Evolutionary conservation across 2,797 vertebrate genomes (phyloP).

Genomic region (Coracias cyanogaster): DNA sequence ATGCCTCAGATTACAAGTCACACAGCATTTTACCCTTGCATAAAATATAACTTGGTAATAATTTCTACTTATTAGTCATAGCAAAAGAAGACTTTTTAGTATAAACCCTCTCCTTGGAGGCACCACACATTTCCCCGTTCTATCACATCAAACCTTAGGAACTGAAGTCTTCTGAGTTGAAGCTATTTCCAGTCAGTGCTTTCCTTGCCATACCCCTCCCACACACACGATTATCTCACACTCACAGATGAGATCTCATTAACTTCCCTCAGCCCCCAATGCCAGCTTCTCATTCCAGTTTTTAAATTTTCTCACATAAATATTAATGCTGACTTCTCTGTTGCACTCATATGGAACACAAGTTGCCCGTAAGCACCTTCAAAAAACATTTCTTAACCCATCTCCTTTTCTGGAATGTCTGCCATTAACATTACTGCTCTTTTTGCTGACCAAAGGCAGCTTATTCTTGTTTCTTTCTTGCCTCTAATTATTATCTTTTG

Average conservation of each 20-base stretch:
- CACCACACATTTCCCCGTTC: not conserved
- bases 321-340: slow-evolving; percentile 17
- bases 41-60: not conserved
- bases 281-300: not conserved
- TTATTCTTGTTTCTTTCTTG: not conserved
- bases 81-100: not conserved
- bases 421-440: not conserved
- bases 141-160: not conserved
- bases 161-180: not conserved
- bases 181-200: not conserved
- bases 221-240: not conserved
- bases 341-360: not conserved
- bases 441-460: not conserved
- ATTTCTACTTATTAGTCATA: slow-evolving; percentile 17
- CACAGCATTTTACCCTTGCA: not conserved
- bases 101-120: not conserved
- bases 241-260: slow-evolving; percentile 23
- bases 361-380: not conserved
- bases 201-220: not conserved
- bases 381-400: not conserved
- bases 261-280: not conserved
- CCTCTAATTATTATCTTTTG: not conserved
- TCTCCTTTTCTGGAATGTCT: not conserved
- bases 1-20: not conserved
- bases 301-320: not conserved